Evolutionary conservation across 1,140 invertebrate genomes (phyloP), one percentile per base, ranked within the genome.

Genomic region (Diachasmimorpha longicaudata): DNA sequence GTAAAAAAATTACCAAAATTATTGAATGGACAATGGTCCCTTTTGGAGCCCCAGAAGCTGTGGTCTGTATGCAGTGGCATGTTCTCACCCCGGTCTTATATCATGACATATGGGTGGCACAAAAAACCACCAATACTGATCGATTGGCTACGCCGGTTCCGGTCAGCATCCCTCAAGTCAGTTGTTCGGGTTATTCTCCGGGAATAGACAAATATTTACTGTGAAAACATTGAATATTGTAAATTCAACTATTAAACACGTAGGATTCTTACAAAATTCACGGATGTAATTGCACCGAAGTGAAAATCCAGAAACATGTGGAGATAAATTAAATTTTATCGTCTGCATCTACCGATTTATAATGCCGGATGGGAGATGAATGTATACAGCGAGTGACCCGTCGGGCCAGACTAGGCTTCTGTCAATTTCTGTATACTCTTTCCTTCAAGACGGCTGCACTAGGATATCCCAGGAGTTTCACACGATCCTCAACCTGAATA

Each of bases 41-140:
- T 25, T n/a, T 2, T 11, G 14, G 19, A 25, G 11, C 48, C 48
- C 72, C 76, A 80, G 77, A 81, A 88, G 86, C 87, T 82, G 81
- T 69, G 79, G 81, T 85, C 79, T 81, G 79, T 85, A 89, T 89
- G 86, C 86, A 78, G 66, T 75, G 83, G 84, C 87, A 89, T 88
- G 87, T 75, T 81, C 82, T 77, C 77, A 77, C 58, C 74, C 75
- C 70, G 67, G 69, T 79, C 77, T 79, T 81, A 74, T 66, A 70
- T 55, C 55, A 77, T 88, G 86, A 89, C 86, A 87, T 87, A 89
- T 87, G 87, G 86, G 81, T 81, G 79, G 83, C 83, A 85, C 84
- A 87, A 88, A 88, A 88, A 88, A 68, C 83, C 85, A 80, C 83
- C 87, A 85, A 86, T 87, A 80, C 86, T 87, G 87, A 89, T 88